Evolutionary conservation across 2,113 vertebrate species (phyloP), one percentile per base, ranked within the genome.

Genomic region (Chaenogobius annularis): DNA sequence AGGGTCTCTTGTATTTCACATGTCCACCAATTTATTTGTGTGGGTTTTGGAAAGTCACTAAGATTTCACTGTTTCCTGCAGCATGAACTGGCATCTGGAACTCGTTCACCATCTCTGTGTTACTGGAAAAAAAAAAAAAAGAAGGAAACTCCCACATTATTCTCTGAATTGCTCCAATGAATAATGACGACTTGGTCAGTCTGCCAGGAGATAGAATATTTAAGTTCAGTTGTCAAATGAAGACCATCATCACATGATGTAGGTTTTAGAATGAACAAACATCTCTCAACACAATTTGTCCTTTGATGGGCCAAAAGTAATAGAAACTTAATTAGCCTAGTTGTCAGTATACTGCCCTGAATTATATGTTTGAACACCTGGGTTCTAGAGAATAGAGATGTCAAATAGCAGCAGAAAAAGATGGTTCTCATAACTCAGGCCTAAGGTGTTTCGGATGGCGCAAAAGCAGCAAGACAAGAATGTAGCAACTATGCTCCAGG

Each of bases 41-140:
- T 40, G 37, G 31, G 50, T 70, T 73, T 35, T 71, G 68, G 70
- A 75, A 43, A 62, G 62, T 64, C 40, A 77, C 46, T 65, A 52
- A 66, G 64, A 31, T 20, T 66, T 48, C 56, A n/a, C 17, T 55
- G 78, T 35, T 44, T 78, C 23, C 26, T 37, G 40, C 66, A 65
- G 65, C 54, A 64, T 22, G 46, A 47, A 72, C 37, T n/a, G n/a
- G 77, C 79, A 84, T 86, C 81, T 86, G 75, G 35, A 77, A 80
- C 64, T 43, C 37, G 66, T 75, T 74, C 55, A 68, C 66, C 50
- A 37, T 71, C 22, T 15, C 31, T 65, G 65, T 70, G 74, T 75
- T 20, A 76, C 13, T 47, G 37, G 40, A 10, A 63, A 43, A 48
- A 46, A 61, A 35, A 20, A 66, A 59, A 2, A 61, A 13, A 61